Conservation (phyloP, 2,888 invertebrate species). For the Malthinus seriepunctatus region DNA sequence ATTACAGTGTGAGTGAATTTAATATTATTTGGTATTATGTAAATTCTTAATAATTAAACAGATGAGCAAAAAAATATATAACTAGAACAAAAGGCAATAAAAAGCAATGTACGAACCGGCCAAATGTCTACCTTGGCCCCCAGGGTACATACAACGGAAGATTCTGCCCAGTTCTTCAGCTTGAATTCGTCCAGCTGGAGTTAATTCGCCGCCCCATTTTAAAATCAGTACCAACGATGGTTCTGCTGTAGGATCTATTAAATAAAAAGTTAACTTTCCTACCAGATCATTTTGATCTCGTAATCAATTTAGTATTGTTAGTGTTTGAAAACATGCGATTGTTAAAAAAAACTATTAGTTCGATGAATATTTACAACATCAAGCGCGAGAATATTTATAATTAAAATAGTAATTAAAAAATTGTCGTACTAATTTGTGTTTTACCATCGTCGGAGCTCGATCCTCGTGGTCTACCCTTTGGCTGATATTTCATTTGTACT, state of each 20-base stretch:
- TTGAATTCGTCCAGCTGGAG: constrained; percentile 96
- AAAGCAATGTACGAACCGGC: constrained; percentile 66
- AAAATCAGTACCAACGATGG: constrained; percentile 95
- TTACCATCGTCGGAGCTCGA: constrained; percentile 95
- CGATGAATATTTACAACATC: too few relatives aligned
- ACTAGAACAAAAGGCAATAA: constrained; percentile 20
- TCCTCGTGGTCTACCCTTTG: constrained; percentile 87
- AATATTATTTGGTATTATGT: not conserved
- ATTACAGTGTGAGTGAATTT: too few relatives aligned
- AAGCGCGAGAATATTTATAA: constrained; percentile 11
- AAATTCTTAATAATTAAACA: constrained; percentile 4
- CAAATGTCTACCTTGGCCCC: constrained; percentile 89
- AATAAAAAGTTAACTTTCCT: constrained; percentile 30
- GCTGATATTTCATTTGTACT: constrained; percentile 99
- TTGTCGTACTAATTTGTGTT: constrained; percentile 49
- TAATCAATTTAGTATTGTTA: too few relatives aligned
- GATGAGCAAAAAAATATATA: constrained; percentile 12
- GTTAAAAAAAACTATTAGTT: too few relatives aligned
- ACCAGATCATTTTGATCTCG: not conserved
- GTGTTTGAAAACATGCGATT: too few relatives aligned
- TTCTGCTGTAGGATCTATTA: constrained; percentile 82
- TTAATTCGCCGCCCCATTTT: constrained; percentile 99
- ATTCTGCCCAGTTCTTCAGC: constrained; percentile 97
- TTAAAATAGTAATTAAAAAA: constrained; percentile 34
- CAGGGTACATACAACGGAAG: constrained; percentile 99